Evolutionary conservation across 1,140 invertebrate species (phyloP).

Genomic region (Drosophila repletoides): DNA sequence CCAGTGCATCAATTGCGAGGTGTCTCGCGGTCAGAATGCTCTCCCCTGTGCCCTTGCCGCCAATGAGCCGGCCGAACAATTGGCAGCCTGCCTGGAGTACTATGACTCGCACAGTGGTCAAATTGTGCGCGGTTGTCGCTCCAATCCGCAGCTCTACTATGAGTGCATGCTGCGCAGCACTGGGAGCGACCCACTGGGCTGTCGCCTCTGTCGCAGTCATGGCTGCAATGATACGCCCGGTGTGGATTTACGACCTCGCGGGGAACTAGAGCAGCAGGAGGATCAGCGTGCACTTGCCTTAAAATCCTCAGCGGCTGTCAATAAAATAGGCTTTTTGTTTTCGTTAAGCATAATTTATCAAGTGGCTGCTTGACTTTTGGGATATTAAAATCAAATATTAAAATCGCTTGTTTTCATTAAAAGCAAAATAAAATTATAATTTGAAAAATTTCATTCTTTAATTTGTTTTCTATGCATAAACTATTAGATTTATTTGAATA

Average conservation of each 20-base stretch:
- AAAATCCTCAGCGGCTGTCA: neutral
- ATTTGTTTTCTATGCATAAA: no score
- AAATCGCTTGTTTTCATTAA: slow-evolving; percentile 24
- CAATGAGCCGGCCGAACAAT: slow-evolving; percentile 49
- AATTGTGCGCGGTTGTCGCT: slow-evolving; percentile 58
- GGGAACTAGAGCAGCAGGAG: neutral
- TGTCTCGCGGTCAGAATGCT: slow-evolving; percentile 15
- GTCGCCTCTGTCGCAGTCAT: slow-evolving; percentile 42
- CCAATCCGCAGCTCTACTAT: slow-evolving; percentile 54
- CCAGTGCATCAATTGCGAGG: slow-evolving; percentile 56
- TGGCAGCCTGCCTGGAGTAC: slow-evolving; percentile 57
- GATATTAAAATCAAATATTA: no score
- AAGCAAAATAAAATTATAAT: no score
- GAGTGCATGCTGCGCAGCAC: slow-evolving; percentile 60
- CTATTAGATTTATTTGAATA: no score
- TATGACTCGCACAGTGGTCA: slow-evolving; percentile 39
- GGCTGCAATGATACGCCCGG: slow-evolving; percentile 62
- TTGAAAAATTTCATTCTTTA: no score
- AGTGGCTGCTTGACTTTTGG: no score
- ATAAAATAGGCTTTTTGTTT: neutral
- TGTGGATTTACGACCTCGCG: slow-evolving; percentile 3
- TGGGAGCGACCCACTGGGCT: slow-evolving; percentile 10
- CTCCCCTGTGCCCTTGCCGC: slow-evolving; percentile 39
- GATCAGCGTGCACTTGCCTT: slow-evolving; percentile 6
- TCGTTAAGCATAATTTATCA: slow-evolving; percentile 38